Evolutionary conservation across 2,888 invertebrate species (phyloP), one percentile per base, ranked within the genome.

Genomic region (Nomada flava): DNA sequence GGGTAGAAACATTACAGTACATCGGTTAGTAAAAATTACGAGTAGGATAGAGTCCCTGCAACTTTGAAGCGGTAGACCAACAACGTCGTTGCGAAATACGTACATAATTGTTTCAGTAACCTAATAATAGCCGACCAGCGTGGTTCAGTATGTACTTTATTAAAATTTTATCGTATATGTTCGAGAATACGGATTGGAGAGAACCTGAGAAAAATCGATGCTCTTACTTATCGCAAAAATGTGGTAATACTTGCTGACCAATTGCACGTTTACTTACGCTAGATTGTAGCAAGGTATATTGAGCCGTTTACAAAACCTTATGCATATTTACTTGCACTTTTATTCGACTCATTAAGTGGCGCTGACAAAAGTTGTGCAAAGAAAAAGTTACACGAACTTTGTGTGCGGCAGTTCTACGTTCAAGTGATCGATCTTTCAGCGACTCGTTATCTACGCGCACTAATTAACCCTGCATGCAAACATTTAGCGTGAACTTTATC

Each of bases 281-380:
- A 57, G 36, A 36, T 36, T 7, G 7, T 59, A 44, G 36, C 44
- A 71, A 77, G 65, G 36, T 7, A 7, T 36, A 36, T 7, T 36
- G 36, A 36, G 36, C 36, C 36, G 53, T 50, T 73, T 74, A 59
- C 10, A 26, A 59, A 69, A 86, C 55, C 75, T 75, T 63, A 20
- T 60, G 64, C 60, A 74, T 67, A 71, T 42, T 78, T 68, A 47
- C 29, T 50, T 50, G 29, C 11, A 50, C 36, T 47, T 79, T 74
- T 75, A 71, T 69, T 36, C 52, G n/a, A 60, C 52, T 86, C 53
- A 60, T 59, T 71, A 71, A 63, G 53, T 52, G 44, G 62, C 50
- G 63, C 64, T 83, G 72, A 76, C 64, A 57, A 70, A 83, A 86
- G 62, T 76, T 77, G 15, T 20, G 11, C 10, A 18, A 74, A 60